phyloP scores from a whole-genome alignment of 2,888 invertebrate genomes.

The Ennomos quercinarius region DNA sequence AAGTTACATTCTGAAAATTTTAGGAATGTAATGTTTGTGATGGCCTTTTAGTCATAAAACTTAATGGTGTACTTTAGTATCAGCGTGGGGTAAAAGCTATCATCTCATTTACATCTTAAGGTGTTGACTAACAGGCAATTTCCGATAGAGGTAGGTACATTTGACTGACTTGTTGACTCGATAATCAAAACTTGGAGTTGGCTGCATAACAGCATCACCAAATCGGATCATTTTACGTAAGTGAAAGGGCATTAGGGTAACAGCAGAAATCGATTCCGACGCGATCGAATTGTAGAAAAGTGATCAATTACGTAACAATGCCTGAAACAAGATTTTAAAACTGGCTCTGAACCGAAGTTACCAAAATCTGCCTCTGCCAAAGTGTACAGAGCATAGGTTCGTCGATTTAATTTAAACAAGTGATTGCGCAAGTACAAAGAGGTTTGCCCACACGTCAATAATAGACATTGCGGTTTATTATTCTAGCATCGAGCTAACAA shows the following conservation, averaged over 20 bases:
- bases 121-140: no score
- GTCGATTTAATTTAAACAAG: constrained; percentile 53
- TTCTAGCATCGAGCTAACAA: neutral
- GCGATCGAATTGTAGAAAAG: constrained; percentile 44
- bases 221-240: constrained; percentile 33
- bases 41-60: no score
- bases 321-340: constrained; percentile 30
- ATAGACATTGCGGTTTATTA: constrained; percentile 4
- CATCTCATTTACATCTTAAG: no score
- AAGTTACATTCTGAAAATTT: no score
- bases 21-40: no score
- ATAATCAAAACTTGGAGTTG: no score
- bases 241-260: constrained; percentile 47
- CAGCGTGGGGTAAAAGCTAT: no score
- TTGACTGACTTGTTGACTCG: no score
- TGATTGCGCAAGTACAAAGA: constrained; percentile 49
- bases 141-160: no score
- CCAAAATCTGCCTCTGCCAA: constrained; percentile 27
- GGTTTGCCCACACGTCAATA: constrained; percentile 43
- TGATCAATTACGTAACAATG: constrained; percentile 49
- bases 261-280: constrained; percentile 42
- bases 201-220: constrained; percentile 4
- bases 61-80: no score
- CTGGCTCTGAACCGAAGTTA: constrained; percentile 43
- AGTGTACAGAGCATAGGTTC: constrained; percentile 42